These are phyloP conservation scores for Loris lydekkerianus DNA, from an alignment of 2,797 vertebrate genomes.

Conservation along the genomic window DNA sequence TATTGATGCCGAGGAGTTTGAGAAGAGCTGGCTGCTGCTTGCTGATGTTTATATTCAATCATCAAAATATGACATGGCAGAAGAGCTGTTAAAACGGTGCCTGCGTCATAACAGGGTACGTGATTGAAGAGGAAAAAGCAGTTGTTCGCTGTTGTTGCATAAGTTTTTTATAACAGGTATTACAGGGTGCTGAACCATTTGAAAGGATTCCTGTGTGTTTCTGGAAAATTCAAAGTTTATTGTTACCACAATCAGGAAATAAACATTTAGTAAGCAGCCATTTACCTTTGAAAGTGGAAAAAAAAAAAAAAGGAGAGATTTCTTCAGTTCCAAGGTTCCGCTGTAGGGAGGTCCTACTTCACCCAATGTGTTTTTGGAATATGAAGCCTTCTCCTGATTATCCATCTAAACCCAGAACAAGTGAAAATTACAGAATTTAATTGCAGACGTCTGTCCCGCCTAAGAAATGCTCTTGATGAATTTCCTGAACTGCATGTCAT, in stretches of 20 bases:
- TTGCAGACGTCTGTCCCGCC: slow-evolving; percentile 66
- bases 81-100: slow-evolving; percentile 95
- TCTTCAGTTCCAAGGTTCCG: slow-evolving; percentile 69
- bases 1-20: slow-evolving; percentile 97
- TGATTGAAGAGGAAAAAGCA: not conserved
- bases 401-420: slow-evolving; percentile 62
- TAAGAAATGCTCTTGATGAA: slow-evolving; percentile 57
- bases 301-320: slow-evolving; percentile 7
- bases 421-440: slow-evolving; percentile 73
- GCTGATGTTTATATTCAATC: slow-evolving; percentile 99
- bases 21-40: slow-evolving; percentile 98
- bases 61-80: slow-evolving; percentile 97
- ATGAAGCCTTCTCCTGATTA: slow-evolving; percentile 72
- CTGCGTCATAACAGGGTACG: slow-evolving; percentile 96
- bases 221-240: slow-evolving; percentile 48
- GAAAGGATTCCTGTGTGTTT: not conserved
- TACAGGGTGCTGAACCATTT: not conserved
- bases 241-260: slow-evolving; percentile 34
- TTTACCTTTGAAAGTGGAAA: slow-evolving; percentile 62
- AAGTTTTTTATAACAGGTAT: slow-evolving; percentile 16
- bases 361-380: slow-evolving; percentile 62
- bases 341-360: slow-evolving; percentile 41
- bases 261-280: slow-evolving; percentile 28
- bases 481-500: slow-evolving; percentile 66
- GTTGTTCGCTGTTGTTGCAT: slow-evolving; percentile 45